A percentile compares a stretch with the other conserved stretches of the same genome.
Conservation (phyloP, 2,888 invertebrate species). For the Acleris holmiana region DNA sequence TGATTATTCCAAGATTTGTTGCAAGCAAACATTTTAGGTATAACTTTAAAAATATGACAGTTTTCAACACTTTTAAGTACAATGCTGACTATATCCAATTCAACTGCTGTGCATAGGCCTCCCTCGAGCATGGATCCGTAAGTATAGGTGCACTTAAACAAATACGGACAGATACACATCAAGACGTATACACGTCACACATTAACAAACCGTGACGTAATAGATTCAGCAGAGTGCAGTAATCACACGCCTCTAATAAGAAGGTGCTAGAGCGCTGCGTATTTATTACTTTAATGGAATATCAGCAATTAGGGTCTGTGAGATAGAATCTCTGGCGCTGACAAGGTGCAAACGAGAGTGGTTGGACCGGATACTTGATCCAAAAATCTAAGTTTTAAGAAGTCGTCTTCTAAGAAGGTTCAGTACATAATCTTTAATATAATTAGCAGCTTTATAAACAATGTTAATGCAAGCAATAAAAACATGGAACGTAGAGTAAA, state of each 20-base stretch:
- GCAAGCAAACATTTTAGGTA: no score
- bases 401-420: slow-evolving; percentile 16
- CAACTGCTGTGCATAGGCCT: not conserved
- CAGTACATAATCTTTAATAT: slow-evolving; percentile 12
- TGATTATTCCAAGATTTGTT: no score
- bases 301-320: slow-evolving; percentile 76
- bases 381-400: slow-evolving; percentile 20
- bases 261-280: slow-evolving; percentile 76
- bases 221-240: slow-evolving; percentile 75
- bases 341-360: slow-evolving; percentile 84
- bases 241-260: slow-evolving; percentile 75
- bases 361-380: slow-evolving; percentile 68
- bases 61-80: no score
- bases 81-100: no score
- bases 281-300: slow-evolving; percentile 83
- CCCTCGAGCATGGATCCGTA: not conserved
- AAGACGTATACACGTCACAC: slow-evolving; percentile 66
- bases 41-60: no score
- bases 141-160: slow-evolving; percentile 55
- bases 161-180: slow-evolving; percentile 61
- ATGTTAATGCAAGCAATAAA: not conserved
- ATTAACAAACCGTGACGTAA: slow-evolving; percentile 74
- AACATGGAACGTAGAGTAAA: not conserved
- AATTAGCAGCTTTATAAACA: not conserved
- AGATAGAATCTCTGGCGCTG: slow-evolving; percentile 82